Evolutionary conservation across 2,797 vertebrate species (phyloP).

Genomic region (Siniperca undulata): DNA sequence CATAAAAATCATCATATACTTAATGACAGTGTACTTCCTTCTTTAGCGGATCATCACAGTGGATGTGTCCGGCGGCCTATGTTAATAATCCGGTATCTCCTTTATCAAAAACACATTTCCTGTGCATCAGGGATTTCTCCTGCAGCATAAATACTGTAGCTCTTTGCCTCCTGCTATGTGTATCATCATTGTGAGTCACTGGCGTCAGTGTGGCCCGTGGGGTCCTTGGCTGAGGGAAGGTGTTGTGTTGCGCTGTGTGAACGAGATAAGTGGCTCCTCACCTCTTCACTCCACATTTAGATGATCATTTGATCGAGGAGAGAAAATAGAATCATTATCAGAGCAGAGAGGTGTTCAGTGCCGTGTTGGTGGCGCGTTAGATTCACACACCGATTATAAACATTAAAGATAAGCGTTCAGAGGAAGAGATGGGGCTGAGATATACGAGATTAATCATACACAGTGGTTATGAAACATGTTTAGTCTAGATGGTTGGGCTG

Average conservation of each 20-base stretch:
- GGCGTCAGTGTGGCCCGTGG: slow-evolving; percentile 58
- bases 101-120: slow-evolving; percentile 46
- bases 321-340: slow-evolving; percentile 33
- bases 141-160: slow-evolving; percentile 30
- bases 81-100: slow-evolving; percentile 26
- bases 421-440: slow-evolving; percentile 14
- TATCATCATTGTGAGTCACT: slow-evolving; percentile 68
- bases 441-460: slow-evolving; percentile 20
- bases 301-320: slow-evolving; percentile 43
- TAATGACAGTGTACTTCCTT: neutral
- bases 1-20: neutral
- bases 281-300: slow-evolving; percentile 52
- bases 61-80: neutral
- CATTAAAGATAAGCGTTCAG: slow-evolving; percentile 9
- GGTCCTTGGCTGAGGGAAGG: slow-evolving; percentile 59
- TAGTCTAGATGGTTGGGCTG: slow-evolving; percentile 17
- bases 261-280: slow-evolving; percentile 66
- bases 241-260: slow-evolving; percentile 70
- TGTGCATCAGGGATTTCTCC: slow-evolving; percentile 43
- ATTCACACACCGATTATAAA: slow-evolving; percentile 8
- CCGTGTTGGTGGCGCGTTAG: neutral
- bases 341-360: neutral
- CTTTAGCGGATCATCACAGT: neutral
- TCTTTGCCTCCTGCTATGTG: slow-evolving; percentile 48
- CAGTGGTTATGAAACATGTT: slow-evolving; percentile 45